These are phyloP conservation scores for Trichomalopsis sarcophagae DNA, from an alignment of 1,140 invertebrate species.

Conservation along the genomic window DNA sequence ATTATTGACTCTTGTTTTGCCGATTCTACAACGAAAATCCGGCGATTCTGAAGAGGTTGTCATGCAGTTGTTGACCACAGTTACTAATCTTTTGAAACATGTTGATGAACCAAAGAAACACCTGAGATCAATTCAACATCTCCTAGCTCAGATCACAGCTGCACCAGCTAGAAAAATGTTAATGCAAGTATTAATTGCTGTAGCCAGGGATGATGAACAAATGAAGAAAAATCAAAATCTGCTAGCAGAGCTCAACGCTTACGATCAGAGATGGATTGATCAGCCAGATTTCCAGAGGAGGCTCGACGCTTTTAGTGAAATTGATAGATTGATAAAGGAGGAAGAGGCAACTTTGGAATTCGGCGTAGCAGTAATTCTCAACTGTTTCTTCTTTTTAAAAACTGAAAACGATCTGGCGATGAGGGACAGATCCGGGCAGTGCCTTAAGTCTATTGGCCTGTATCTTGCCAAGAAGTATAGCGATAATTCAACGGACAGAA, in stretches of 20 bases:
- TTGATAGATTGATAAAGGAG: conserved; percentile 77
- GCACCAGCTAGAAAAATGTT: conserved; percentile 80
- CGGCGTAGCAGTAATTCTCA: conserved; percentile 85
- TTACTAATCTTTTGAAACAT: conserved; percentile 84
- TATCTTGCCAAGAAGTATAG: conserved; percentile 76
- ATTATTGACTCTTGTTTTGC: conserved; percentile 83
- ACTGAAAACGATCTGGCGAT: conserved; percentile 89
- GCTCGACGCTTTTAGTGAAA: conserved; percentile 82
- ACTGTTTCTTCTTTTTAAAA: conserved; percentile 87
- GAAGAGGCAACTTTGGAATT: conserved; percentile 79
- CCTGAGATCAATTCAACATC: conserved; percentile 79
- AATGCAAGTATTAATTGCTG: conserved; percentile 76
- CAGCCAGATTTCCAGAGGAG: conserved; percentile 93
- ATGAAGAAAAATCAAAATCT: conserved; percentile 72
- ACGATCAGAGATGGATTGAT: conserved; percentile 89
- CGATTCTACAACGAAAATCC: conserved; percentile 82
- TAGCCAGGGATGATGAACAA: conserved; percentile 69
- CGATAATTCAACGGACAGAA: conserved; percentile 72
- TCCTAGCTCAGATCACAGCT: conserved; percentile 79
- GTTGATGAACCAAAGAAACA: conserved; percentile 80
- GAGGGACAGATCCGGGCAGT: conserved; percentile 84
- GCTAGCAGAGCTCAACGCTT: conserved; percentile 87
- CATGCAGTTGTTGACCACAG: conserved; percentile 81
- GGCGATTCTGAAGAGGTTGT: conserved; percentile 77
- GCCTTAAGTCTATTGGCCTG: conserved; percentile 81